Evolutionary conservation across 2,113 vertebrate genomes (phyloP).

Genomic region (Megaleporinus macrocephalus): DNA sequence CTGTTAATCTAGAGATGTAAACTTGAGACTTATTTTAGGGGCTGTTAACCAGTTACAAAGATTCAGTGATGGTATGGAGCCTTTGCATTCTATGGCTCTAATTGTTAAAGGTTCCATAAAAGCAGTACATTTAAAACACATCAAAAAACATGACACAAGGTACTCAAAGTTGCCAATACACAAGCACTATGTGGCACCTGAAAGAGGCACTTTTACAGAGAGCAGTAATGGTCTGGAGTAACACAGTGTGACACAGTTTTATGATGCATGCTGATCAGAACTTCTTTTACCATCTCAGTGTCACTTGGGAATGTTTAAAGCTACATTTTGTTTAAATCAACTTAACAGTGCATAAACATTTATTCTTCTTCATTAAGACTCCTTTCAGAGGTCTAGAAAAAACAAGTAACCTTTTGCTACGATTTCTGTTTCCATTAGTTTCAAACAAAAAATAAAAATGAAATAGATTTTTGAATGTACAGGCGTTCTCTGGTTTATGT

Average conservation of each 20-base stretch:
- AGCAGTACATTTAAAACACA: not conserved
- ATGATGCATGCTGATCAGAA: constrained; percentile 37
- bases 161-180: constrained; percentile 17
- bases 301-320: constrained; percentile 10
- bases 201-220: constrained; percentile 35
- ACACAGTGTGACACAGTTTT: constrained; percentile 48
- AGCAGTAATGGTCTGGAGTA: constrained; percentile 46
- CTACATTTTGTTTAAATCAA: not conserved
- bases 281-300: not conserved
- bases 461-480: not conserved
- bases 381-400: not conserved
- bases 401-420: not conserved
- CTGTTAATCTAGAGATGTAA: not conserved
- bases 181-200: constrained; percentile 13
- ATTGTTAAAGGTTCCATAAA: not conserved
- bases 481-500: not conserved
- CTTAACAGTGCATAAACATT: not conserved
- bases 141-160: constrained; percentile 18
- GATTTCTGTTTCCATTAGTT: not conserved
- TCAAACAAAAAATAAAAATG: not conserved
- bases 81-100: not conserved
- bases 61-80: not conserved
- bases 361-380: not conserved
- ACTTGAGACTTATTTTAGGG: constrained; percentile 20
- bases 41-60: not conserved